Evolutionary conservation across 23 tunicate species (phyloP).

Genomic region (Phallusia fumigata): DNA sequence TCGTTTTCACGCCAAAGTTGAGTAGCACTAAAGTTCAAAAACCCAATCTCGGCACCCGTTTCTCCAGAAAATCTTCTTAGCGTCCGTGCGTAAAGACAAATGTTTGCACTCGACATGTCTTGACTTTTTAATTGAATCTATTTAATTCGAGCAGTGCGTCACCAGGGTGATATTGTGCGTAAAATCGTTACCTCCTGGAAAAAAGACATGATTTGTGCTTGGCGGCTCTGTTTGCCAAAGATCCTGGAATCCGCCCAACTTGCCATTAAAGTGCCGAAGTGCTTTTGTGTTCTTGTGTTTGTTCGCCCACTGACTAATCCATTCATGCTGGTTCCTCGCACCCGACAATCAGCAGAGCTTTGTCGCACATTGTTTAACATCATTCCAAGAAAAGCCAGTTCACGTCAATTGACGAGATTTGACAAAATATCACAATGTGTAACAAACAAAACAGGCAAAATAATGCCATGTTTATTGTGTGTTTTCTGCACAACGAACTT

Average conservation of each 20-base stretch:
- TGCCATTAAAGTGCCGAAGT: neutral
- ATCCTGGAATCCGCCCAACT: slow-evolving; percentile 1
- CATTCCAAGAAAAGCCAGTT: too few species aligned
- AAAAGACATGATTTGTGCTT: neutral
- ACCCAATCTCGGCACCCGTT: too few species aligned
- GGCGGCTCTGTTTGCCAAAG: neutral
- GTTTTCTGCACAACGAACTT: too few species aligned
- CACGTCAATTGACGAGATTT: too few species aligned
- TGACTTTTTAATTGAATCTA: neutral
- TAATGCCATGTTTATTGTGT: too few species aligned
- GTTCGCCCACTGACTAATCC: neutral
- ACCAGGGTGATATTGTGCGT: neutral
- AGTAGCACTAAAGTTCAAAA: too few species aligned
- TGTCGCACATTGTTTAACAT: too few species aligned
- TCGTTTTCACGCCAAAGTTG: too few species aligned
- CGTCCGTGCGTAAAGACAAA: neutral
- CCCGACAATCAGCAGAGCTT: too few species aligned
- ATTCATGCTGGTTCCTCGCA: neutral
- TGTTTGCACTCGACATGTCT: neutral
- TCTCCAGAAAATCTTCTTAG: too few species aligned
- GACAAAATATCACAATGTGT: too few species aligned
- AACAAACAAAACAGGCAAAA: too few species aligned
- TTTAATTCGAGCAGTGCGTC: neutral
- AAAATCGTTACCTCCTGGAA: neutral
- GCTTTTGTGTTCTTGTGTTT: neutral